Conservation (phyloP, 2,797 vertebrate genomes). For the Carcharodon carcharias region DNA sequence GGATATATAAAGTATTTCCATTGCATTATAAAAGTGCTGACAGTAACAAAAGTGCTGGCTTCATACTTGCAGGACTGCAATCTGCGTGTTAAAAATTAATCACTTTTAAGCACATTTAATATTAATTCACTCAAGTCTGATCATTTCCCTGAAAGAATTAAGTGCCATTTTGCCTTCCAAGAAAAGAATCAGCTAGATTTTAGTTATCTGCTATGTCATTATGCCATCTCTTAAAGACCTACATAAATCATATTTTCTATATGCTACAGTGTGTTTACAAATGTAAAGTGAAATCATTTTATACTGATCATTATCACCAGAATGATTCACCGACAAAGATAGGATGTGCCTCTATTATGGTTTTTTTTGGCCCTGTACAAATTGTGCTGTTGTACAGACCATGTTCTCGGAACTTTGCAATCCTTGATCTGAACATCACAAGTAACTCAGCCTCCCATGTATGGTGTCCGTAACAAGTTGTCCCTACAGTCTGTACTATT, state of each 20-base stretch:
- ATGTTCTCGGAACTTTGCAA: not conserved
- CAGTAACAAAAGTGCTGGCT: not conserved
- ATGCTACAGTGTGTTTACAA: not conserved
- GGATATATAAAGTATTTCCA: not conserved
- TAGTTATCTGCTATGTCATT: not conserved
- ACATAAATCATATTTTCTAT: not conserved
- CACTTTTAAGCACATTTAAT: not conserved
- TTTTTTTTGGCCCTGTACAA: not conserved
- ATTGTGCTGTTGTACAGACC: not conserved
- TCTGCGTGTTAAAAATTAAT: not conserved
- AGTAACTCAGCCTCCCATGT: not conserved
- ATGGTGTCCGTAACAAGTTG: not conserved
- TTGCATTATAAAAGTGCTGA: not conserved
- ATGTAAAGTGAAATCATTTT: not conserved
- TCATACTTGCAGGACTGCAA: not conserved
- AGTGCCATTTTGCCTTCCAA: not conserved
- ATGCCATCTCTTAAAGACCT: not conserved
- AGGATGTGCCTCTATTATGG: not conserved
- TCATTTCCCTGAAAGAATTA: not conserved
- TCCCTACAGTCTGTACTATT: not conserved
- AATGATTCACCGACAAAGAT: not conserved
- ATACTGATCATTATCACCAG: not conserved
- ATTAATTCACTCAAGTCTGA: not conserved
- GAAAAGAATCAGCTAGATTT: not conserved
- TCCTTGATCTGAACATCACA: not conserved